Conservation (phyloP, 1,140 invertebrate genomes). For the Armadillidium nasatum region DNA sequence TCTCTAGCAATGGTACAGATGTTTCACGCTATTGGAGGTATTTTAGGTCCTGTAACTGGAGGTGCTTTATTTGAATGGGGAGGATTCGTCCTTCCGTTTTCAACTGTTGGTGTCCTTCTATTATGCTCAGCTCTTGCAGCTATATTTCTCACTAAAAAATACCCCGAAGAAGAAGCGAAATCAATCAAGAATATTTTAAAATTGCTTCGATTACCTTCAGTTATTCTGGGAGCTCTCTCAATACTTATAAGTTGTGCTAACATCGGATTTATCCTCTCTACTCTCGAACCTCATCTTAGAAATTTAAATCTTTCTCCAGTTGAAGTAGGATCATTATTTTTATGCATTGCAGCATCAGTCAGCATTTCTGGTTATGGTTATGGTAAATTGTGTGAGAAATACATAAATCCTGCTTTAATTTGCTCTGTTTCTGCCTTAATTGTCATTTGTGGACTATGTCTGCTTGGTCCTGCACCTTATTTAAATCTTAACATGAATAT, state of each 20-base stretch:
- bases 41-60: slow-evolving; percentile 45
- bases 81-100: slow-evolving; percentile 47
- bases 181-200: slow-evolving; percentile 60
- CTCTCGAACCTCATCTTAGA: slow-evolving; percentile 72
- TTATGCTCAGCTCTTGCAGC: slow-evolving; percentile 39
- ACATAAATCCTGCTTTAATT: slow-evolving; percentile 61
- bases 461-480: slow-evolving; percentile 61
- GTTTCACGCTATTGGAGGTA: not conserved
- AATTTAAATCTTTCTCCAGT: slow-evolving; percentile 67
- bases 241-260: slow-evolving; percentile 71
- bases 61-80: slow-evolving; percentile 47
- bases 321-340: slow-evolving; percentile 74
- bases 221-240: slow-evolving; percentile 59
- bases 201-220: slow-evolving; percentile 45
- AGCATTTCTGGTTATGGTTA: slow-evolving; percentile 71
- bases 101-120: slow-evolving; percentile 46
- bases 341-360: slow-evolving; percentile 80
- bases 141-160: slow-evolving; percentile 45
- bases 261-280: slow-evolving; percentile 75
- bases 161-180: no score
- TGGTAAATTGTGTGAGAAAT: slow-evolving; percentile 72
- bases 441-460: slow-evolving; percentile 61
- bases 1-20: slow-evolving; percentile 1
- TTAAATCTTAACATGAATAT: slow-evolving; percentile 30
- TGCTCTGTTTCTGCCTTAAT: slow-evolving; percentile 63